phyloP scores from a whole-genome alignment of 2,113 vertebrate genomes.

The Neodontobutis hainanensis region DNA sequence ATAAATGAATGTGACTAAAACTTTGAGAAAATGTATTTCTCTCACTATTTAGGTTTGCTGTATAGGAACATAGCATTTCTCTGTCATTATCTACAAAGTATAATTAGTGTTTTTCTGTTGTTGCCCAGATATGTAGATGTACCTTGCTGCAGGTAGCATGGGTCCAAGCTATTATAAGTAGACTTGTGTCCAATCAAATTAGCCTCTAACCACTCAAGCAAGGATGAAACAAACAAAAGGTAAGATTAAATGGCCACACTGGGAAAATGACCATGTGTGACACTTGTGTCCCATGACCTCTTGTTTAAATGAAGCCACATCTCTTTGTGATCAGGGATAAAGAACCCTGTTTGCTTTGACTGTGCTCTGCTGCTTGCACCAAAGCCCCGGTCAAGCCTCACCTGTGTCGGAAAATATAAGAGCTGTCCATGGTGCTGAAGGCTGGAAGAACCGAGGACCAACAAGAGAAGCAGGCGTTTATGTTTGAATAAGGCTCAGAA shows the following conservation, averaged over 20 bases:
- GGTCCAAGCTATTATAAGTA: slow-evolving; percentile 9
- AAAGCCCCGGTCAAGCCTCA: slow-evolving; percentile 38
- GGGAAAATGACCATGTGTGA: slow-evolving; percentile 63
- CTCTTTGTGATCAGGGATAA: slow-evolving; percentile 28
- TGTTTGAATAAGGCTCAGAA: neutral
- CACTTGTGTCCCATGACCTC: slow-evolving; percentile 22
- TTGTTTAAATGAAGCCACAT: slow-evolving; percentile 38
- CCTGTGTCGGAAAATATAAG: slow-evolving; percentile 44
- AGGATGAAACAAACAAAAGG: neutral
- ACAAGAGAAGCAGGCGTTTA: slow-evolving; percentile 50
- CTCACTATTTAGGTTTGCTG: too few relatives aligned
- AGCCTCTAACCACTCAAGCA: slow-evolving; percentile 17
- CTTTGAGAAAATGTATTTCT: too few relatives aligned
- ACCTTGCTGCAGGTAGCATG: slow-evolving; percentile 7
- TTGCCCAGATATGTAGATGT: slow-evolving; percentile 3
- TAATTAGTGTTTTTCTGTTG: neutral
- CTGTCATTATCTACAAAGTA: too few relatives aligned
- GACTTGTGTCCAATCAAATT: slow-evolving; percentile 3
- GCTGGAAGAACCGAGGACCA: slow-evolving; percentile 54
- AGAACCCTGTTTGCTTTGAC: slow-evolving; percentile 36
- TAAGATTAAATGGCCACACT: slow-evolving; percentile 35
- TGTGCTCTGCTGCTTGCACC: slow-evolving; percentile 10
- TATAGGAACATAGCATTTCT: too few relatives aligned
- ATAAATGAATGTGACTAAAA: too few relatives aligned
- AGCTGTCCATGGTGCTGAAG: slow-evolving; percentile 74